Conservation (phyloP, 2,113 vertebrate species). For the Pteruthius melanotis region DNA sequence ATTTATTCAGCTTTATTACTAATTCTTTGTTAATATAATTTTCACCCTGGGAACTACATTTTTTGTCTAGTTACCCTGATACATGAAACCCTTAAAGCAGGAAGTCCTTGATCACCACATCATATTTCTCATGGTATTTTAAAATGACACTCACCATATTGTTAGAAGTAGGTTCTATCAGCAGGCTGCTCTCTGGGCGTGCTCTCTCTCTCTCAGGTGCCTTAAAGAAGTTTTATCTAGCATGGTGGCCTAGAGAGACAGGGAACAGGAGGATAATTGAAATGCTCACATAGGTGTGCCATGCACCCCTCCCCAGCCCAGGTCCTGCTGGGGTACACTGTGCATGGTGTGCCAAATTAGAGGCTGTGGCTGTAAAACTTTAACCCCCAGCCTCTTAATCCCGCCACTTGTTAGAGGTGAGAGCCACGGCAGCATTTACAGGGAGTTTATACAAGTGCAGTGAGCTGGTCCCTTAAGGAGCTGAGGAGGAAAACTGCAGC, state of each 20-base stretch:
- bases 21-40: constrained; percentile 73
- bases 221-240: constrained; percentile 58
- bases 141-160: constrained; percentile 41
- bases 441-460: constrained; percentile 71
- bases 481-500: constrained; percentile 61
- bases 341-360: neutral
- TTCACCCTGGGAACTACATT: constrained; percentile 69
- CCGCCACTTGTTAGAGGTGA: neutral
- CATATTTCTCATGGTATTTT: constrained; percentile 52
- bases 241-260: constrained; percentile 7
- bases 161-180: constrained; percentile 41
- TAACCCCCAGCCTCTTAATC: neutral
- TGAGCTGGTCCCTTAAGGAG: constrained; percentile 71
- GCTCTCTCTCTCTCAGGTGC: constrained; percentile 30
- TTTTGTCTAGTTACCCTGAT: constrained; percentile 64
- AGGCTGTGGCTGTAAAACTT: neutral
- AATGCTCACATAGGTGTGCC: neutral
- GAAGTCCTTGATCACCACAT: constrained; percentile 52
- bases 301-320: neutral
- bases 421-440: neutral
- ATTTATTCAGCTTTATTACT: constrained; percentile 67
- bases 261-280: neutral
- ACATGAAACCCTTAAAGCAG: constrained; percentile 53
- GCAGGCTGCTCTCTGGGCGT: constrained; percentile 42
- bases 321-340: neutral